These are phyloP conservation scores for Propithecus perrieri DNA, from an alignment of 2,797 vertebrate genomes.

Conservation along the genomic window DNA sequence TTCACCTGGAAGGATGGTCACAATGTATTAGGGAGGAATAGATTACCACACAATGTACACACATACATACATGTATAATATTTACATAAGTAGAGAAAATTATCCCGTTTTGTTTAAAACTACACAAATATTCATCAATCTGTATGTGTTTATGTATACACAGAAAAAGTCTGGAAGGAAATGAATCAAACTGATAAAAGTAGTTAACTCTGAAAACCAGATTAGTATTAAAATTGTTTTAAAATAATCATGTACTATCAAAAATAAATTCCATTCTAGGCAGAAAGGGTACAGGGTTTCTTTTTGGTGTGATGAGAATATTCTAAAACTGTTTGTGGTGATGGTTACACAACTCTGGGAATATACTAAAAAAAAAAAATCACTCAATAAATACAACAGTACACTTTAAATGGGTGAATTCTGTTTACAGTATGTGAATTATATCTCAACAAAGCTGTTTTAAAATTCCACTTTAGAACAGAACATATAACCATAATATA, in stretches of 20 bases:
- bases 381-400: not conserved
- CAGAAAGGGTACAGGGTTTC: not conserved
- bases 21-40: not conserved
- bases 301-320: not conserved
- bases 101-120: not conserved
- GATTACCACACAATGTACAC: not conserved
- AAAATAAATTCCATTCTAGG: not conserved
- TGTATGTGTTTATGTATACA: not conserved
- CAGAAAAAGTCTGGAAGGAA: not conserved
- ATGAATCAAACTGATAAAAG: not conserved
- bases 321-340: not conserved
- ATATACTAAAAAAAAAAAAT: not conserved
- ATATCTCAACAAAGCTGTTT: not conserved
- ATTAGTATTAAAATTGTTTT: not conserved
- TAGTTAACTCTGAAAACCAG: conserved; percentile 25
- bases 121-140: not conserved
- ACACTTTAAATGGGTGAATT: not conserved
- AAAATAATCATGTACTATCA: not conserved
- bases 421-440: not conserved
- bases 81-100: not conserved
- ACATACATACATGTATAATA: not conserved
- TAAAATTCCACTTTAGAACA: conserved; percentile 1
- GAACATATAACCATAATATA: not conserved
- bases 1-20: not conserved
- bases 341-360: not conserved